Percentiles rank a stretch among this genome's conserved stretches.
These are phyloP conservation scores for Gymnocheta viridis DNA, from an alignment of 2,888 invertebrate genomes.

Conservation along the genomic window DNA sequence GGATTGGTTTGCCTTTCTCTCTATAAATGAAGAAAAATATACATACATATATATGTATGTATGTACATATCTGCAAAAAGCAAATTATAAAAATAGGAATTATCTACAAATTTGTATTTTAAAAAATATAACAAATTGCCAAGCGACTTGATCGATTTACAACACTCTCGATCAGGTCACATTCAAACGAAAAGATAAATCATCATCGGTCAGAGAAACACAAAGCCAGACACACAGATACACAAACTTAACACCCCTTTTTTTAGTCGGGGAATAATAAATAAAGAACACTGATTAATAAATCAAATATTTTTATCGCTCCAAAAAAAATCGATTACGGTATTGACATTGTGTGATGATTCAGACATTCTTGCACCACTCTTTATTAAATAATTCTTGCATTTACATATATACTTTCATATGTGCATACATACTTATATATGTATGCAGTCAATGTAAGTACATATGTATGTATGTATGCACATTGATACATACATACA, in stretches of 20 bases:
- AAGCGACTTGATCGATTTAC: too few species aligned
- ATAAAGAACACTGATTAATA: neutral
- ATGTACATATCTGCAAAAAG: neutral
- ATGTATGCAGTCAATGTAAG: neutral
- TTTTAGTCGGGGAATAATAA: neutral
- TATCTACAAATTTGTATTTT: too few species aligned
- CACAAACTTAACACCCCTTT: neutral
- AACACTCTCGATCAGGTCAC: too few species aligned
- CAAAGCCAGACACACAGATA: neutral
- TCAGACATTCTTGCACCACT: constrained; percentile 20
- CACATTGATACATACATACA: too few species aligned
- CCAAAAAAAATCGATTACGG: neutral
- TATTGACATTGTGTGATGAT: constrained; percentile 6
- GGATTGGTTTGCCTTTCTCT: too few species aligned
- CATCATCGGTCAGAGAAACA: too few species aligned
- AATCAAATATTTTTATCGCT: constrained; percentile 12
- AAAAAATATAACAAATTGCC: too few species aligned
- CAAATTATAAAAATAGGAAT: neutral
- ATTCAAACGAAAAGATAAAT: too few species aligned
- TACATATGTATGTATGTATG: neutral
- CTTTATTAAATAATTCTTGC: neutral
- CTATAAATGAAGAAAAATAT: too few species aligned
- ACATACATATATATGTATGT: neutral
- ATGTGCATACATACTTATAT: too few species aligned
- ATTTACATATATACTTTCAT: too few species aligned